phyloP scores from a whole-genome alignment of 2,797 vertebrate genomes.

The Nannoperca australis region DNA sequence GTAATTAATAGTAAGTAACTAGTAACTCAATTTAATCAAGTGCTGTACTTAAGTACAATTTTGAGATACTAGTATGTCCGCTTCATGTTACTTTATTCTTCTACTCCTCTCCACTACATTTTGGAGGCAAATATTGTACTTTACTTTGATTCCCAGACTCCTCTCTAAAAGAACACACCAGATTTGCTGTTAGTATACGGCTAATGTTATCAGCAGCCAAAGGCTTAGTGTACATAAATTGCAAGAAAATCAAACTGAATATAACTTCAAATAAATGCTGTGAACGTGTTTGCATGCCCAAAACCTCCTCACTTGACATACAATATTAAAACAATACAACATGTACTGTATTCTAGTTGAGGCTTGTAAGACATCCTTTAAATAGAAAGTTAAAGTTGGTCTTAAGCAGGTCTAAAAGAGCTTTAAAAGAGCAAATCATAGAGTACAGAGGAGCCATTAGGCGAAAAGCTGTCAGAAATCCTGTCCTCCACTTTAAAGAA shows the following conservation, averaged over 20 bases:
- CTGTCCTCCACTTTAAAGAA: conserved; percentile 48
- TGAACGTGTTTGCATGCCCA: neutral
- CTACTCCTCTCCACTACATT: too few relatives aligned
- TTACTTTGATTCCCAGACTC: neutral
- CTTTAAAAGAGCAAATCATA: conserved; percentile 45
- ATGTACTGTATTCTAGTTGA: neutral
- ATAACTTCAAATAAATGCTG: neutral
- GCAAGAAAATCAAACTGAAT: neutral
- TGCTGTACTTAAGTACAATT: neutral
- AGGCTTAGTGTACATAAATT: neutral
- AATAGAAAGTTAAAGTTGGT: conserved; percentile 17
- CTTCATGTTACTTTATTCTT: too few relatives aligned
- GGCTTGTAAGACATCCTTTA: neutral
- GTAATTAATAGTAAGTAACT: too few relatives aligned
- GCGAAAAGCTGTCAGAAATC: conserved; percentile 41
- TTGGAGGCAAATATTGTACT: neutral
- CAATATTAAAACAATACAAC: neutral
- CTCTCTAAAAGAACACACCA: neutral
- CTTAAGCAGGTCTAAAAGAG: conserved; percentile 20
- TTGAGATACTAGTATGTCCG: neutral
- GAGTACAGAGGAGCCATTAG: conserved; percentile 39
- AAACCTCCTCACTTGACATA: neutral
- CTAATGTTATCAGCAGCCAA: neutral
- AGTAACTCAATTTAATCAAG: neutral
- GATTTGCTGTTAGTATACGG: neutral